phyloP scores from a whole-genome alignment of 2,888 invertebrate genomes.

The Ophraella communa region DNA sequence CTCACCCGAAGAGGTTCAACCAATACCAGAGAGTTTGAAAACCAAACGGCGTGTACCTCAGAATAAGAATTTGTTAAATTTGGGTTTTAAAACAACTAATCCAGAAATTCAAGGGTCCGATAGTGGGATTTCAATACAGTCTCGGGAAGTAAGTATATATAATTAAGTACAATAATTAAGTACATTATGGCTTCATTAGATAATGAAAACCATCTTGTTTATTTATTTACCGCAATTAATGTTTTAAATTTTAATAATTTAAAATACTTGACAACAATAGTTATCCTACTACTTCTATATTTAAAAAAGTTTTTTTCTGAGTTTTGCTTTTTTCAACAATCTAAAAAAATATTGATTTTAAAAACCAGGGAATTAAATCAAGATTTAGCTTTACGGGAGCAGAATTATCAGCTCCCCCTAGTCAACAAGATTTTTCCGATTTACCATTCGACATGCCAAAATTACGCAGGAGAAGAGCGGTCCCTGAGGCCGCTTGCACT shows the following conservation, averaged over 20 bases:
- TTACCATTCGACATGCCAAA: conserved; percentile 92
- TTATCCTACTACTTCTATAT: not conserved
- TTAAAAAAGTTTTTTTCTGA: too few relatives aligned
- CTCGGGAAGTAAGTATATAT: conserved; percentile 68
- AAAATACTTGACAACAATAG: too few relatives aligned
- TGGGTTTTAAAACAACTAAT: conserved; percentile 71
- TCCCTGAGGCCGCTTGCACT: conserved; percentile 74
- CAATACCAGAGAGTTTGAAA: conserved; percentile 62
- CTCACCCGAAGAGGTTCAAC: conserved; percentile 71
- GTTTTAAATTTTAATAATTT: too few relatives aligned
- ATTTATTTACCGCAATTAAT: too few relatives aligned
- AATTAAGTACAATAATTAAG: too few relatives aligned
- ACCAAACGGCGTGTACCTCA: conserved; percentile 73
- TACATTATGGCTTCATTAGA: too few relatives aligned
- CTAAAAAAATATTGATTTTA: conserved; percentile 13
- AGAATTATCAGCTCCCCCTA: conserved; percentile 61
- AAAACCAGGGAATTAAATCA: conserved; percentile 62
- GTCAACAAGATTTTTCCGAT: conserved; percentile 75
- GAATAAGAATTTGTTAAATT: conserved; percentile 77
- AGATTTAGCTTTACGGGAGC: conserved; percentile 55
- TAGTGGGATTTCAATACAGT: conserved; percentile 87
- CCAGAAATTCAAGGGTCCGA: conserved; percentile 86
- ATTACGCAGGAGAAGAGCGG: conserved; percentile 70
- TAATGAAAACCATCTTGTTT: too few relatives aligned
- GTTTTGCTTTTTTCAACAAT: conserved; percentile 42